These are phyloP conservation scores for Thaleichthys pacificus DNA, from an alignment of 2,797 vertebrate genomes.

Conservation along the genomic window DNA sequence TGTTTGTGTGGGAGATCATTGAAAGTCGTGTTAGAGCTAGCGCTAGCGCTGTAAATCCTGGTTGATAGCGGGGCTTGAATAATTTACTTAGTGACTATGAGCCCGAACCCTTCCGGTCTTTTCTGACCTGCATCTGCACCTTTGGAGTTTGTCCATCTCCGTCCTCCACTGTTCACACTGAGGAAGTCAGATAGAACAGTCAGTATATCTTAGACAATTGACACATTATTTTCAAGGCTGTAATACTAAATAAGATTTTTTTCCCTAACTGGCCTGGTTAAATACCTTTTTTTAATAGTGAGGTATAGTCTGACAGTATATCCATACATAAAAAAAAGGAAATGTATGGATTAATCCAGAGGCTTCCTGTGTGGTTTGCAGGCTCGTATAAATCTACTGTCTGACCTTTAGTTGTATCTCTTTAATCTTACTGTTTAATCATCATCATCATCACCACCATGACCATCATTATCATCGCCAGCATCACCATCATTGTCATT, in stretches of 20 bases:
- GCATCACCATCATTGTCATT: too few species aligned
- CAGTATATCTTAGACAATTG: too few species aligned
- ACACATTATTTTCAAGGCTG: too few species aligned
- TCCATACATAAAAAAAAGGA: too few species aligned
- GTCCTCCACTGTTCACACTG: too few species aligned
- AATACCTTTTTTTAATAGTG: background rate
- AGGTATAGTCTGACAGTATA: background rate
- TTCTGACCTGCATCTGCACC: background rate
- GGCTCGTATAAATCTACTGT: background rate
- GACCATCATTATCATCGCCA: background rate
- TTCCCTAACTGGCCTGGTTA: too few species aligned
- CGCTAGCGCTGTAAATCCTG: conserved; percentile 1
- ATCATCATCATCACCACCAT: background rate
- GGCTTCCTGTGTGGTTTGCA: conserved; percentile 7
- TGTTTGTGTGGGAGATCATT: background rate
- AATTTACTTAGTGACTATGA: background rate
- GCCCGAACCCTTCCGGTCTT: background rate
- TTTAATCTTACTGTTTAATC: conserved; percentile 10
- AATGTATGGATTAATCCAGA: background rate
- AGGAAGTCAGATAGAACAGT: too few species aligned
- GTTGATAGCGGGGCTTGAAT: background rate
- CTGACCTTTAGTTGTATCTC: conserved; percentile 8
- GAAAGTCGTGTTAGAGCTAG: background rate
- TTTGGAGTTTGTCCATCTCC: too few species aligned
- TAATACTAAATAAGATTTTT: too few species aligned